Evolutionary conservation across 2,888 invertebrate species (phyloP).

Genomic region (Steinernema carpocapsae): DNA sequence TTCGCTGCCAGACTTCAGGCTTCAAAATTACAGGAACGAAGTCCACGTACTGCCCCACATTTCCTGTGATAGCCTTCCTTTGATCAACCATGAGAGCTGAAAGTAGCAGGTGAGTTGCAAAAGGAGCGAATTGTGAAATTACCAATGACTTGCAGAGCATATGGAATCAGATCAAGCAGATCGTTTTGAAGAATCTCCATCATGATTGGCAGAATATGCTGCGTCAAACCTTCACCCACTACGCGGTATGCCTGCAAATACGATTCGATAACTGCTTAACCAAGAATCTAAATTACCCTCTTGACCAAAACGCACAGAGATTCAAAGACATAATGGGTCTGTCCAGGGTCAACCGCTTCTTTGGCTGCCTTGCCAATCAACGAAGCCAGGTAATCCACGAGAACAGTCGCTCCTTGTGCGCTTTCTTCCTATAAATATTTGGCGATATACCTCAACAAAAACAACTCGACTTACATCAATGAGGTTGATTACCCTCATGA

Average conservation of each 20-base stretch:
- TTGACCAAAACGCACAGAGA: slow-evolving; percentile 79
- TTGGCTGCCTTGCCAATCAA: slow-evolving; percentile 56
- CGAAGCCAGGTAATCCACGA: slow-evolving; percentile 52
- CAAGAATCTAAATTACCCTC: slow-evolving; percentile 47
- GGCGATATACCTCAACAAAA: neutral
- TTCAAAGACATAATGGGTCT: slow-evolving; percentile 98
- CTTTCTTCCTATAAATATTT: slow-evolving; percentile 38
- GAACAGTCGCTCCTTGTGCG: slow-evolving; percentile 41
- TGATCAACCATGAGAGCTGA: slow-evolving; percentile 48
- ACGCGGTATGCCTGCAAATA: slow-evolving; percentile 54
- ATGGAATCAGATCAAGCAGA: slow-evolving; percentile 88
- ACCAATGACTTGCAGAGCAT: slow-evolving; percentile 87
- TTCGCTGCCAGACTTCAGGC: slow-evolving; percentile 89
- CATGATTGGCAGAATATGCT: slow-evolving; percentile 88
- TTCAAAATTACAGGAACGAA: slow-evolving; percentile 87
- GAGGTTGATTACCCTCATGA: slow-evolving; percentile 61
- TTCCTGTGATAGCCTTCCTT: slow-evolving; percentile 46
- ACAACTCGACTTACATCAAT: slow-evolving; percentile 52
- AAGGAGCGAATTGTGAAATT: neutral
- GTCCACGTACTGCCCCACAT: slow-evolving; percentile 83
- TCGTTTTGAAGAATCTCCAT: slow-evolving; percentile 92
- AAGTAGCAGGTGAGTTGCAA: neutral
- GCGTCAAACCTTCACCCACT: slow-evolving; percentile 75
- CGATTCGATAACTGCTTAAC: neutral
- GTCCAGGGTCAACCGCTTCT: slow-evolving; percentile 86